Evolutionary conservation across 2,113 vertebrate species (phyloP), one percentile per base, ranked within the genome.

Genomic region (Asarcornis scutulata): DNA sequence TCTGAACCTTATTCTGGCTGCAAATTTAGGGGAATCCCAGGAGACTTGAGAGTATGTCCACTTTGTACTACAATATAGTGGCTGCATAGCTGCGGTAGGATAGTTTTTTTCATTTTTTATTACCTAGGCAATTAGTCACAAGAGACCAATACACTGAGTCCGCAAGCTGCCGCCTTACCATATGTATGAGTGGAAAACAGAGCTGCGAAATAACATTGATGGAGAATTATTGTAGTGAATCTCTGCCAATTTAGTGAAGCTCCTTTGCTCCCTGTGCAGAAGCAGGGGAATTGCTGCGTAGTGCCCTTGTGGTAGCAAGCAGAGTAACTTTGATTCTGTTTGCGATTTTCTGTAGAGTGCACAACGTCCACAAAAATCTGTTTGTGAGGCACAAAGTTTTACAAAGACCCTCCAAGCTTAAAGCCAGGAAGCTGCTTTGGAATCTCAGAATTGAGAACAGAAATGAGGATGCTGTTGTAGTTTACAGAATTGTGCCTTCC

Each of bases 131-230:
- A 20, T 93, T 81, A 40, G 56, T 88, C 93, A 75, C 26, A 46
- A 18, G 95, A 88, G 88, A 29, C 15, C 25, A 3, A 16, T 5
- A 0, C 5, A 7, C 25, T 0, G 72, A 66, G 75, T 10, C 50
- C 17, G 50, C 13, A 6, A 5, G 25, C 21, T 38, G 88, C 84
- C 0, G 10, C 76, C 75, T 48, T 36, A 1, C 88, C 2, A 0
- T 32, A 1, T 4, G 36, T 10, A 5, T 5, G 13, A 46, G 77
- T 0, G 0, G 58, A 13, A 60, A 36, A 23, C 9, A 84, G 64
- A 1, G 0, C 67, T 53, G 71, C 38, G 12, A 17, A 32, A 36
- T n/a, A 15, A n/a, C 38, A 0, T 0, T 2, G 55, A 0, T 25
- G 81, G 83, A 31, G 64, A 77, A 8, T 71, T 21, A 6, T 0